Evolutionary conservation across 2,797 vertebrate species (phyloP), one percentile per base, ranked within the genome.

Genomic region (Tiaroga cobitis): DNA sequence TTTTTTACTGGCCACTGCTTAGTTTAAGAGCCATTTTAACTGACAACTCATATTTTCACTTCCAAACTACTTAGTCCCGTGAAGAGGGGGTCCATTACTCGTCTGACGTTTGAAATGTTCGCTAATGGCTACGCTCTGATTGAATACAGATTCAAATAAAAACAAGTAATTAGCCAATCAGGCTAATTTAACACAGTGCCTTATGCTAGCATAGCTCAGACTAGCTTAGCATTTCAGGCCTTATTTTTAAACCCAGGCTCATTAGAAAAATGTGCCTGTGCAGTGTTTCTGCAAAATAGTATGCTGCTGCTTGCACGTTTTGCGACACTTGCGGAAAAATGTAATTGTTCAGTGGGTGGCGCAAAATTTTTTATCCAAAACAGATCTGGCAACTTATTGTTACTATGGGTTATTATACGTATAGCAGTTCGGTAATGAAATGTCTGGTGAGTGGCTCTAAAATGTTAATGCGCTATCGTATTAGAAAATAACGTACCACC

Each of bases 141-240:
- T 85, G 63, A 85, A 83, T 80, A 63, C 86, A 84, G 74, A 76
- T 83, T 86, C 73, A 84, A 83, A 72, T 86, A 88, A 86, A 88
- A 89, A 80, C 78, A 76, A 85, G 83, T 82, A 85, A 80, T 86
- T 82, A 84, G 81, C 70, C 51, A 87, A 82, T 87, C 80, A 78
- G 73, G 73, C 74, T 84, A 81, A 82, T 85, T 67, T 86, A 90
- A 86, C 76, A 68, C 78, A 83, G 69, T 77, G 80, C 72, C 56
- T 63, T 39, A 49, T 65, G 70, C 39, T 74, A 11, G 6, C 37
- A 6, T 61, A 16, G 19, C 67, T 70, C 26, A 74, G 15, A 75
- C 56, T 49, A 74, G 51, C 70, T 59, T 73, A 75, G 80, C 59
- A 79, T 84, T 80, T 68, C 32, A 32, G 24, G 15, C 13, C 8